Evolutionary conservation across 2,888 invertebrate species (phyloP), one percentile per base, ranked within the genome.

Genomic region (Athetis lepigone): DNA sequence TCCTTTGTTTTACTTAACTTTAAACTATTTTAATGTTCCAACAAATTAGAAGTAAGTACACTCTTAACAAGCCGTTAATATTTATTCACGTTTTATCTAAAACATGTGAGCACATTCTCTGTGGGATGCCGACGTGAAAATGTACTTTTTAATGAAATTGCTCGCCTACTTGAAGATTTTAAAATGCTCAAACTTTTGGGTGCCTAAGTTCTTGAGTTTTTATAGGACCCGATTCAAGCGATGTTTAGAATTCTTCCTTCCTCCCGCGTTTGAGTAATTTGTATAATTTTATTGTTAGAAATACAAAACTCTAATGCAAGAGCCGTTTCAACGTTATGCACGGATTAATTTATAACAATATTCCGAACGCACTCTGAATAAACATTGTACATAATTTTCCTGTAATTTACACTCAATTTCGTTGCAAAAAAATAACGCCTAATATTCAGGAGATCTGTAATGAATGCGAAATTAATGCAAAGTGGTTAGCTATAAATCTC

Each of bases 391-490:
- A 74, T 84, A 84, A 85, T 81, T 81, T 79, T 67, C 65, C 69
- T 80, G 82, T 85, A 89, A 88, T 89, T 89, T 85, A 84, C 87
- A 88, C 87, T 87, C 84, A 81, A 86, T 87, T 70, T 76, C 62
- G 73, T 64, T 79, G 73, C 73, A 71, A 84, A 89, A 89, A 91
- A 88, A 85, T 83, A 83, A 77, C 82, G 82, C 82, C 86, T 78
- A 84, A 89, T 88, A 87, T 89, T 88, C 88, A 88, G 87, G 87
- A 86, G 90, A 89, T 87, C 89, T 88, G 90, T 92, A 91, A 94
- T 92, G 88, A 92, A 94, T 93, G 90, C 83, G 90, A 91, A 90
- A 94, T 94, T 92, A 93, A 94, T 94, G 90, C 92, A 91, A 93
- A 94, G 90, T 91, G 91, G 88, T 87, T 86, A 85, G 87, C 89